Evolutionary conservation across 2,888 invertebrate species (phyloP).

Genomic region (Pollenia amentaria): DNA sequence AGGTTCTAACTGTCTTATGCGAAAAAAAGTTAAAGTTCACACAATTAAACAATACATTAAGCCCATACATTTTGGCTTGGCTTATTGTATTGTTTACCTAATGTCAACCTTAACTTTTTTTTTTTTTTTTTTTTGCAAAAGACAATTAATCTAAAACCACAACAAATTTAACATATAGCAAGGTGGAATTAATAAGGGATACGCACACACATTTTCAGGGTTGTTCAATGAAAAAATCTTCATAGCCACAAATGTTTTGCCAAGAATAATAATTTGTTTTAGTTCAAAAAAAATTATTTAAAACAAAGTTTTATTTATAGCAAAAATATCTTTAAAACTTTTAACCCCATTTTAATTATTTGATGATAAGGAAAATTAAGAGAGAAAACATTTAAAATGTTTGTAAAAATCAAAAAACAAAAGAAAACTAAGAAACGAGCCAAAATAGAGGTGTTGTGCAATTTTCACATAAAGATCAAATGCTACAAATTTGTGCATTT

Average conservation of each 20-base stretch:
- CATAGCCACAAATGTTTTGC: neutral
- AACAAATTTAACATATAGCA: slow-evolving; percentile 7
- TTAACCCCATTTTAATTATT: slow-evolving; percentile 72
- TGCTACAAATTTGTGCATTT: slow-evolving; percentile 68
- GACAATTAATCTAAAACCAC: neutral
- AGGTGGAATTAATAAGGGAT: slow-evolving; percentile 25
- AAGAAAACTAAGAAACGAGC: neutral
- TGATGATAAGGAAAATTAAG: slow-evolving; percentile 48
- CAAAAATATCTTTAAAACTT: slow-evolving; percentile 73
- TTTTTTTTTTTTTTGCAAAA: too few species aligned
- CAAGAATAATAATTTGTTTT: too few species aligned
- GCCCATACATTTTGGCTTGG: too few species aligned
- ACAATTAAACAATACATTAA: too few species aligned
- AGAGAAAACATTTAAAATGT: slow-evolving; percentile 38
- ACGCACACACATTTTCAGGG: neutral
- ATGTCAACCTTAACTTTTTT: too few species aligned
- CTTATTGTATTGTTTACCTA: too few species aligned
- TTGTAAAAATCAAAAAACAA: slow-evolving; percentile 20
- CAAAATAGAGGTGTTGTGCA: slow-evolving; percentile 61
- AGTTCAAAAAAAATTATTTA: neutral
- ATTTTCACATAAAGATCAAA: slow-evolving; percentile 71
- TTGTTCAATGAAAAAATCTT: neutral
- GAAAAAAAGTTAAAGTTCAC: too few species aligned
- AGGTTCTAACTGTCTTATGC: slow-evolving; percentile 15
- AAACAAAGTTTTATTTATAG: neutral